Evolutionary conservation across 2,888 invertebrate species (phyloP), one percentile per base, ranked within the genome.

Genomic region (Morpho helenor): DNA sequence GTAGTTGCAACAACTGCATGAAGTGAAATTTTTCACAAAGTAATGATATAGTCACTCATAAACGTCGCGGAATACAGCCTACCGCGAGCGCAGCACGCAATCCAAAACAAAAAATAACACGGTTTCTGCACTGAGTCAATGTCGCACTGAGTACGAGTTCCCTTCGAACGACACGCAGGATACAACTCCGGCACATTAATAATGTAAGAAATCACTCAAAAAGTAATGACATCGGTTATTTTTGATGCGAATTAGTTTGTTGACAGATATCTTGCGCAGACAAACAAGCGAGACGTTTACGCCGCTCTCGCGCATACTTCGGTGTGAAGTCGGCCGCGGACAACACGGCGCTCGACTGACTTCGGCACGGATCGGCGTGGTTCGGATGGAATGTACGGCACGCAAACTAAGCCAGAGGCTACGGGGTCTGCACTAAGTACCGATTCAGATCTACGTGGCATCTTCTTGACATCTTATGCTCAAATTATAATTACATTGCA

Each of bases 401-500:
- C 81, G 86, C 86, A 73, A 76, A 75, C 78, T 59, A 63, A 66
- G 62, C 67, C 67, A 66, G 65, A 74, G 78, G 80, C 79, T 75
- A 75, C 74, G 66, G 74, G 82, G 75, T 75, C 76, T 74, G 74
- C 76, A 74, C 73, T 74, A 72, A 71, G 73, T 74, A 57, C 74
- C 50, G 75, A 74, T 75, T 80, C 73, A 69, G 74, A 80, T 80
- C 81, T 80, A 82, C 79, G 81, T 81, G 80, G 80, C 77, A 75
- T 77, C 77, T 72, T 77, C 73, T 72, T 79, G 69, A 74, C 77
- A 80, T 82, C 77, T 81, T 80, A 82, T 81, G 80, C 79, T 81
- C 82, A 78, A 87, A 88, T 87, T 84, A 84, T 87, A 87, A 90
- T 89, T 89, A 87, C 87, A 87, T 87, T 86, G 89, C 90, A 87